Evolutionary conservation across 2,113 vertebrate species (phyloP).

Genomic region (Eptesicus fuscus): DNA sequence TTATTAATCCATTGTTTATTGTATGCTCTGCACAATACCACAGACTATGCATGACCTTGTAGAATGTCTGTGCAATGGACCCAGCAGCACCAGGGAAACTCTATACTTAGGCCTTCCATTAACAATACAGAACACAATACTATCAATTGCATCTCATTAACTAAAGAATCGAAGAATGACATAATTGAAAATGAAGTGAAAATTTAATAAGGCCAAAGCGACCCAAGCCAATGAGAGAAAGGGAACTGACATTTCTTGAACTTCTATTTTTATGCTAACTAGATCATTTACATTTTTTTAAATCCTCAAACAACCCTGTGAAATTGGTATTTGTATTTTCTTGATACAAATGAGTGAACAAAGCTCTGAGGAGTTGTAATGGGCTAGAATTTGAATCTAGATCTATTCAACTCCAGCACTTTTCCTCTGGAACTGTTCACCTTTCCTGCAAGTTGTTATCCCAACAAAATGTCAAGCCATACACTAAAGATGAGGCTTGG

Average conservation of each 20-base stretch:
- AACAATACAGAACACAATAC: not conserved
- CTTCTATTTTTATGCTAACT: conserved; percentile 8
- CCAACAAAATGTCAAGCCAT: not conserved
- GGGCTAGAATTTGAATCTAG: not conserved
- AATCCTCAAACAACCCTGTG: not conserved
- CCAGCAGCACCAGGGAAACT: not conserved
- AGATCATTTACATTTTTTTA: not conserved
- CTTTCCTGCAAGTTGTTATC: not conserved
- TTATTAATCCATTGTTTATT: not conserved
- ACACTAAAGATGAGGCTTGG: not conserved
- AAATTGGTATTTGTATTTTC: conserved; percentile 3
- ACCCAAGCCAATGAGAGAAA: not conserved
- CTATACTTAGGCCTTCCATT: not conserved
- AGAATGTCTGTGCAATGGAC: not conserved
- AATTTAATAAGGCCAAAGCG: conserved; percentile 30
- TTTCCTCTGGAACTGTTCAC: not conserved
- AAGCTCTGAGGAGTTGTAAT: not conserved
- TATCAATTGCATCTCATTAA: not conserved
- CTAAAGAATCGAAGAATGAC: not conserved
- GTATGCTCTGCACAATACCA: not conserved
- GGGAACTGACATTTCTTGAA: not conserved
- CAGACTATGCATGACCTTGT: not conserved
- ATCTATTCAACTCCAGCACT: not conserved
- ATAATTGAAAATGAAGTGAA: conserved; percentile 36
- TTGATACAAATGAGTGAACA: not conserved